A percentile compares a stretch with the other conserved stretches of the same genome.
These are phyloP conservation scores for Mungos mungo DNA, from an alignment of 2,113 vertebrate genomes.

Conservation along the genomic window DNA sequence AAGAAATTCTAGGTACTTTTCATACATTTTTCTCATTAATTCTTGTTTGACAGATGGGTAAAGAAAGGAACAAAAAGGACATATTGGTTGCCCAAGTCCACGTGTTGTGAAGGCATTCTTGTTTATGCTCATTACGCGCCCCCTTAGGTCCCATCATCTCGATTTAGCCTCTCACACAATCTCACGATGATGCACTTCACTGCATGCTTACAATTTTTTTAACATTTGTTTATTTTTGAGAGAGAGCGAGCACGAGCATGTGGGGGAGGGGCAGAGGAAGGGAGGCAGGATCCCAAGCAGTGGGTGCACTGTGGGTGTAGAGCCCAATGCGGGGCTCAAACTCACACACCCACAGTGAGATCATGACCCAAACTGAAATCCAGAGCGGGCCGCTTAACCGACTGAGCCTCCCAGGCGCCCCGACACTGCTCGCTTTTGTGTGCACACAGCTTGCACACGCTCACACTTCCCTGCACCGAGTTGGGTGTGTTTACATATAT, in stretches of 20 bases:
- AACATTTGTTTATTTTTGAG: too few species aligned
- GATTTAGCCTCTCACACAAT: accelerated
- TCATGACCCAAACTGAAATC: too few species aligned
- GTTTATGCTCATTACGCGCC: accelerated
- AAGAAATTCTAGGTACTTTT: background rate
- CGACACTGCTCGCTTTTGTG: accelerated
- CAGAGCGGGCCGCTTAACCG: too few species aligned
- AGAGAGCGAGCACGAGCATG: too few species aligned
- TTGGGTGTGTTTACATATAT: background rate
- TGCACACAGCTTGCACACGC: background rate
- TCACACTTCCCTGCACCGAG: background rate
- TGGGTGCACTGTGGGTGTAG: too few species aligned
- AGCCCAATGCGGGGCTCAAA: too few species aligned
- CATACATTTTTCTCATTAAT: background rate
- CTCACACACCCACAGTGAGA: too few species aligned
- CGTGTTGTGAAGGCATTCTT: accelerated
- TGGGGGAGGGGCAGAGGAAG: too few species aligned
- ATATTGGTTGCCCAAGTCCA: accelerated
- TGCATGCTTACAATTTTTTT: too few species aligned
- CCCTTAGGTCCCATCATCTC: background rate
- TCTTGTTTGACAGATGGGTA: background rate
- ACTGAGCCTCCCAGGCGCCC: too few species aligned
- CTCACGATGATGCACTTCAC: accelerated
- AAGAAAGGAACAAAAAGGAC: background rate
- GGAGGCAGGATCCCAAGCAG: too few species aligned